These are phyloP conservation scores for Autographa gamma DNA, from an alignment of 2,888 invertebrate species.

Conservation along the genomic window DNA sequence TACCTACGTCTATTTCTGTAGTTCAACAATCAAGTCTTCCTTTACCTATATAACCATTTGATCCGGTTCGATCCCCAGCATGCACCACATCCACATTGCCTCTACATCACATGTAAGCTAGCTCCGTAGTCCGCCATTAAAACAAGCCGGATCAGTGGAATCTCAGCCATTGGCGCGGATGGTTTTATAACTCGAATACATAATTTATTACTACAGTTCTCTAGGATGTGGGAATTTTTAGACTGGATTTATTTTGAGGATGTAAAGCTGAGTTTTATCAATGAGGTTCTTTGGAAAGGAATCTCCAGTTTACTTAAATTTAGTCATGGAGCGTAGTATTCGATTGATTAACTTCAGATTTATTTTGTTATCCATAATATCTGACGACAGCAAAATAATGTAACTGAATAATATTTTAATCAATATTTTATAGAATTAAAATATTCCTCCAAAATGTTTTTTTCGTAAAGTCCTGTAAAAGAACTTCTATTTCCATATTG, in stretches of 20 bases:
- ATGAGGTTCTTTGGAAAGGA: not conserved
- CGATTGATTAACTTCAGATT: not conserved
- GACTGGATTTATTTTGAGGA: constrained; percentile 24
- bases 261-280: constrained; percentile 8
- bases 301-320: not conserved
- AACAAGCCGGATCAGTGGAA: constrained; percentile 81
- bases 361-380: too few species aligned
- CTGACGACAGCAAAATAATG: too few species aligned
- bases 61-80: constrained; percentile 9
- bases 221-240: constrained; percentile 58
- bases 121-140: constrained; percentile 75
- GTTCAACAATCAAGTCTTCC: not conserved
- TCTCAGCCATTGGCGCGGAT: constrained; percentile 78
- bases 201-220: constrained; percentile 78
- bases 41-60: not conserved
- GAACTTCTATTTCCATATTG: too few species aligned
- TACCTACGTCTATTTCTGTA: not conserved
- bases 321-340: not conserved
- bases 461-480: too few species aligned
- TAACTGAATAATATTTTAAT: too few species aligned
- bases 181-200: constrained; percentile 85
- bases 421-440: too few species aligned
- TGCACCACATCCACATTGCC: constrained; percentile 12
- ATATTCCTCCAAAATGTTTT: too few species aligned
- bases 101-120: constrained; percentile 56